Base-by-base conservation (phyloP, 2,113 vertebrate genomes). In the Dolichotis patagonum region DNA sequence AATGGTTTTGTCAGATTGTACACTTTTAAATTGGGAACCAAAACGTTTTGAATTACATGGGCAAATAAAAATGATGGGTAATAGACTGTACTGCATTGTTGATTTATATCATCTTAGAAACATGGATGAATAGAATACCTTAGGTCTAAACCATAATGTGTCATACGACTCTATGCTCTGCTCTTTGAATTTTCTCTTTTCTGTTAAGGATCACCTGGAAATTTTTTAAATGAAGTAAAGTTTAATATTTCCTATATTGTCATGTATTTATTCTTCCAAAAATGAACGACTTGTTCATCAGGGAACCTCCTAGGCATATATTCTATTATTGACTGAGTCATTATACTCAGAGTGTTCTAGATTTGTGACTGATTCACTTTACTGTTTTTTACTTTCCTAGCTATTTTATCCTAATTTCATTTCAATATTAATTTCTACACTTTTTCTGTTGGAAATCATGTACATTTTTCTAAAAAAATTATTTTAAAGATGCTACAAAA, bases 21-120 rank as follows among this genome's bases (percentile, higher is more conserved):
- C 16, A 90, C 2, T 87, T 95, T 73, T 22, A 71, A 78, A n/a
- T 73, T 88, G 54, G 82, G 80, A 97, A 65, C 54, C 90, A 41
- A 65, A 94, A 78, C 8, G 32, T 38, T 85, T 93, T 91, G 62
- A 91, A 43, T 41, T 90, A 91, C 69, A 52, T 90, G 22, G 10
- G 20, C 84, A 88, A 83, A 69, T 81, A 91, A 85, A 89, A 89
- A 73, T 16, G 38, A 82, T 52, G 71, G n/a, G 69, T 77, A 62
- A 52, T 28, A 96, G 35, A 32, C 71, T 26, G 41, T 49, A 24
- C 8, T 81, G 46, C 10, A 81, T 81, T 94, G 67, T 56, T 91
- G 28, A 75, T 56, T 43, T 69, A 43, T 78, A 20, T 62, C 6
- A 32, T 78, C 43, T 89, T 89, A 43, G 43, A 95, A 85, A 82